Percentiles rank a stretch among this genome's conserved stretches.
These are phyloP conservation scores for Bradysia coprophila DNA, from an alignment of 1,140 invertebrate species.

Conservation along the genomic window DNA sequence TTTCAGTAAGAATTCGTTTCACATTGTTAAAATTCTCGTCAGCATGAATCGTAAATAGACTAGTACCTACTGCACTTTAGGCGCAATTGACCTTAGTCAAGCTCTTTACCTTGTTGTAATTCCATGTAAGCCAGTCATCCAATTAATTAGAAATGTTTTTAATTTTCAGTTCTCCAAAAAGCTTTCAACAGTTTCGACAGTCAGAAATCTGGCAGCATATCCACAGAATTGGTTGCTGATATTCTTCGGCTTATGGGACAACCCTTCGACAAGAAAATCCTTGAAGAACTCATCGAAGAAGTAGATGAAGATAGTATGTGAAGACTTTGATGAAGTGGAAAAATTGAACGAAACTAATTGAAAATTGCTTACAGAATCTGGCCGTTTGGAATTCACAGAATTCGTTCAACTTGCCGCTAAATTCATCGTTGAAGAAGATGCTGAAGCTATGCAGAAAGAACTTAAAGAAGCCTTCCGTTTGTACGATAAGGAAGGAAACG, in stretches of 20 bases:
- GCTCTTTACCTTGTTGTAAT: background rate
- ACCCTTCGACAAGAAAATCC: constrained; percentile 86
- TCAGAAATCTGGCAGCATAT: constrained; percentile 82
- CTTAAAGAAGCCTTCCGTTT: constrained; percentile 82
- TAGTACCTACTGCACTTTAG: background rate
- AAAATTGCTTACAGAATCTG: constrained; percentile 48
- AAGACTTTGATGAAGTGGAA: constrained; percentile 3
- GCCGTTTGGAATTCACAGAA: constrained; percentile 85
- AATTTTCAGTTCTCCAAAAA: constrained; percentile 62
- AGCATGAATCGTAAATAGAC: too few relatives aligned
- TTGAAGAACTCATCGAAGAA: constrained; percentile 88
- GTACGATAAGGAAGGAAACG: constrained; percentile 80
- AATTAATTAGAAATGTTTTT: background rate
- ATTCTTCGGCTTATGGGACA: constrained; percentile 90
- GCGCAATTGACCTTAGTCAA: background rate
- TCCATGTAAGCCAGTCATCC: background rate
- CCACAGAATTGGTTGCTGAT: constrained; percentile 85
- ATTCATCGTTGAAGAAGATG: constrained; percentile 89
- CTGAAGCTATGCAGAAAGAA: constrained; percentile 82
- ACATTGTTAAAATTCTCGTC: too few relatives aligned
- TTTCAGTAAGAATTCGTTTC: too few relatives aligned
- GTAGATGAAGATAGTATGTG: constrained; percentile 78
- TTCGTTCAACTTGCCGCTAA: constrained; percentile 85
- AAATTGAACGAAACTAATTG: constrained; percentile 1
- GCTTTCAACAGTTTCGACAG: constrained; percentile 94